A percentile compares a stretch with the other conserved stretches of the same genome.
Conservation (phyloP, 2,888 invertebrate genomes). For the Trichacis sp. region DNA sequence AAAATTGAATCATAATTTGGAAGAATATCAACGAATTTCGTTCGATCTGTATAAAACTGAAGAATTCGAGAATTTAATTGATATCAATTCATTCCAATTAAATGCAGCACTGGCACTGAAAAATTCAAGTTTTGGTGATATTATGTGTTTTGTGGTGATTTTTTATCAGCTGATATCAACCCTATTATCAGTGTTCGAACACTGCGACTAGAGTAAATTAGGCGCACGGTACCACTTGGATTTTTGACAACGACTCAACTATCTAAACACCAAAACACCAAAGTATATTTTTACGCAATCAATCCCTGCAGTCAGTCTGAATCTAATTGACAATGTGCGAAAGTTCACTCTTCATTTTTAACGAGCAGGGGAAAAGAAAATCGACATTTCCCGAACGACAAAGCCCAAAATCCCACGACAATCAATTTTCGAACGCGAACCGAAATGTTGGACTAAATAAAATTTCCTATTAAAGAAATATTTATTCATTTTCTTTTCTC, state of each 20-base stretch:
- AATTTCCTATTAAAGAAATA: neutral
- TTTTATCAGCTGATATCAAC: constrained; percentile 26
- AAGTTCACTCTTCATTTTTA: constrained; percentile 51
- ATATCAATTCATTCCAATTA: neutral
- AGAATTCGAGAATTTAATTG: too few species aligned
- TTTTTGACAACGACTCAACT: constrained; percentile 51
- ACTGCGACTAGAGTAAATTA: constrained; percentile 15
- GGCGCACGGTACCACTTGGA: constrained; percentile 40
- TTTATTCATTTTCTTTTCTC: neutral
- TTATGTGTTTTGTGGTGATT: constrained; percentile 21
- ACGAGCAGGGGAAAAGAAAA: constrained; percentile 34
- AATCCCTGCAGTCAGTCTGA: constrained; percentile 69
- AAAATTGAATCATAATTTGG: too few species aligned
- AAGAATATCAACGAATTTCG: too few species aligned
- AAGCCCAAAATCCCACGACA: too few species aligned
- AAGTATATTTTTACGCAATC: constrained; percentile 57
- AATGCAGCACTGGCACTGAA: constrained; percentile 15
- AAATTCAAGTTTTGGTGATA: constrained; percentile 3
- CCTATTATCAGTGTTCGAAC: constrained; percentile 14
- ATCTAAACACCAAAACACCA: constrained; percentile 58
- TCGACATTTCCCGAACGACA: too few species aligned
- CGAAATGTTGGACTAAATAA: too few species aligned
- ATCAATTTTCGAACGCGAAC: neutral
- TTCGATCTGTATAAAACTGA: too few species aligned
- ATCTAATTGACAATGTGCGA: constrained; percentile 69